Evolutionary conservation across 2,797 vertebrate species (phyloP).

Genomic region (Macropodus opercularis): DNA sequence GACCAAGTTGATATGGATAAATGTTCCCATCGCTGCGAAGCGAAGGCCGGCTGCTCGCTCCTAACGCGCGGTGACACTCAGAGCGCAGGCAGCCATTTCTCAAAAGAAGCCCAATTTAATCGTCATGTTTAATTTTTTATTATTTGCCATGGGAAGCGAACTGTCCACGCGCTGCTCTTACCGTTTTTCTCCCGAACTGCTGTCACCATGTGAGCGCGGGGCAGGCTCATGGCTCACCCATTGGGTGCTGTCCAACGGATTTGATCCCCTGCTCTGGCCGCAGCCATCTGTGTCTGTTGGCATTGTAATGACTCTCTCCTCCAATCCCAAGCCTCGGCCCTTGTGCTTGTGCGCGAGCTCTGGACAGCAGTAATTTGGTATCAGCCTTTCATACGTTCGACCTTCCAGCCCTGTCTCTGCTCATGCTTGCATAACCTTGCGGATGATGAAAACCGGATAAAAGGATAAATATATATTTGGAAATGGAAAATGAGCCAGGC

Average conservation of each 20-base stretch:
- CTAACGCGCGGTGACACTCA: constrained; percentile 27
- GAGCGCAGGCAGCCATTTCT: constrained; percentile 22
- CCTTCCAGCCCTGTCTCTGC: constrained; percentile 34
- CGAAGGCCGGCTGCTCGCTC: constrained; percentile 35
- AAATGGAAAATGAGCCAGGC: constrained; percentile 63
- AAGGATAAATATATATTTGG: constrained; percentile 65
- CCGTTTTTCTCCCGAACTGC: constrained; percentile 41
- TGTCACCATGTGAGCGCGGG: constrained; percentile 47
- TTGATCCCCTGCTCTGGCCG: constrained; percentile 68
- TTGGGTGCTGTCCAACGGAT: constrained; percentile 71
- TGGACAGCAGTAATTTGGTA: constrained; percentile 62
- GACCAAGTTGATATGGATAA: constrained; percentile 56
- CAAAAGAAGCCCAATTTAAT: constrained; percentile 35
- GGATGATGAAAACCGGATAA: constrained; percentile 65
- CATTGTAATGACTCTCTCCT: constrained; percentile 64
- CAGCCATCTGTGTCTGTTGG: constrained; percentile 75
- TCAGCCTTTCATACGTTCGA: constrained; percentile 42
- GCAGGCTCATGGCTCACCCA: constrained; percentile 66
- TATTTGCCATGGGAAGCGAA: constrained; percentile 29
- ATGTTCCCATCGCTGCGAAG: constrained; percentile 46
- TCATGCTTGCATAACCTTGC: constrained; percentile 60
- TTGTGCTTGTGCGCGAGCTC: constrained; percentile 39
- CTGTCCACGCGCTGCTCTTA: constrained; percentile 19
- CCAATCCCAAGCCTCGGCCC: constrained; percentile 51
- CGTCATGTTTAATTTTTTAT: constrained; percentile 25